Percentiles rank a stretch among this genome's conserved stretches.
Evolutionary conservation across 2,888 invertebrate genomes (phyloP).

Genomic region (Heliconius aoede): DNA sequence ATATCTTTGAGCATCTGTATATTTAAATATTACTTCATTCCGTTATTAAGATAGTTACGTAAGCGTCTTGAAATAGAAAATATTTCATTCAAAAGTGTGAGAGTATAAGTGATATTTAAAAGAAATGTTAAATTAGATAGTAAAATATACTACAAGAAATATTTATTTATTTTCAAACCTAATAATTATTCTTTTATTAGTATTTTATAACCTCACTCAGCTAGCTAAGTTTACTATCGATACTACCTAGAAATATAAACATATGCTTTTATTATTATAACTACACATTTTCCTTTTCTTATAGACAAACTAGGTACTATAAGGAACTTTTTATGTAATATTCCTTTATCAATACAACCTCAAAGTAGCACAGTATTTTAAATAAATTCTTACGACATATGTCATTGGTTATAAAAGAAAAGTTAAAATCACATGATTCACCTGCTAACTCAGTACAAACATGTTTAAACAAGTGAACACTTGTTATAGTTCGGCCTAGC

Average conservation of each 20-base stretch:
- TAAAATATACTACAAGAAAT: no score
- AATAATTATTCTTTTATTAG: no score
- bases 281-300: no score
- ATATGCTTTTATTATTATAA: no score
- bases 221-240: no score
- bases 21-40: constrained; percentile 11
- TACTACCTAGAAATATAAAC: no score
- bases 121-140: background rate
- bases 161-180: no score
- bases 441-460: constrained; percentile 6
- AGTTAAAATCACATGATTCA: background rate
- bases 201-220: no score
- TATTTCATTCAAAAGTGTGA: background rate
- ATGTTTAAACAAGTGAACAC: constrained; percentile 37
- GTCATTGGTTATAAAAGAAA: background rate
- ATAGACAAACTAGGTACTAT: no score
- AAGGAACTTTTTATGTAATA: no score
- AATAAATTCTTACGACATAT: background rate
- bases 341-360: no score
- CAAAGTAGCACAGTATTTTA: no score
- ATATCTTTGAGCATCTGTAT: background rate
- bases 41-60: background rate
- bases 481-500: background rate
- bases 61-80: constrained; percentile 4
- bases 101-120: background rate